Conservation (phyloP, 2,113 vertebrate species). For the Leptodactylus fuscus region DNA sequence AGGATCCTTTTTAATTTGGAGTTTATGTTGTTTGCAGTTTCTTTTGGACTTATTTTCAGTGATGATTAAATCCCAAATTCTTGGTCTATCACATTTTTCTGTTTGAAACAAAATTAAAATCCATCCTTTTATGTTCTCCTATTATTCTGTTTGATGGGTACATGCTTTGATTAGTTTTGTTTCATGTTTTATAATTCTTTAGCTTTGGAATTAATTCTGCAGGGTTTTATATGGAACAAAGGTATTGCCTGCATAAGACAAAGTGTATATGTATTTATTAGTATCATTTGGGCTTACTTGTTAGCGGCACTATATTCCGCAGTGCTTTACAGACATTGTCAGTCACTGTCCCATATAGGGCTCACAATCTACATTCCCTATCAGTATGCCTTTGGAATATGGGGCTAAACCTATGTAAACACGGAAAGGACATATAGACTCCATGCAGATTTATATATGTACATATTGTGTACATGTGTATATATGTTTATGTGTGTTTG, state of each 20-base stretch:
- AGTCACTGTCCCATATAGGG: no score
- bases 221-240: background rate
- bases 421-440: no score
- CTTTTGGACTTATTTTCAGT: background rate
- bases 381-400: no score
- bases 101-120: conserved; percentile 4
- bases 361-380: no score
- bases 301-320: no score
- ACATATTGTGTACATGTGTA: background rate
- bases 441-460: no score
- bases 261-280: background rate
- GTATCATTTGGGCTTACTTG: no score
- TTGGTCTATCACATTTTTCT: conserved; percentile 13
- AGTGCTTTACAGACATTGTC: no score
- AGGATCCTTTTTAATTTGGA: background rate
- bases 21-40: background rate
- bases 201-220: background rate
- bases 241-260: conserved; percentile 3
- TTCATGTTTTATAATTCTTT: conserved; percentile 12
- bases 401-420: no score
- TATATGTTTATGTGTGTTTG: background rate
- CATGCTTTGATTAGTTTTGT: conserved; percentile 27
- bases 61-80: background rate
- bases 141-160: conserved; percentile 33
- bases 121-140: background rate